Evolutionary conservation across 2,888 invertebrate genomes (phyloP).

Genomic region (Drosophila parthenogenetica): DNA sequence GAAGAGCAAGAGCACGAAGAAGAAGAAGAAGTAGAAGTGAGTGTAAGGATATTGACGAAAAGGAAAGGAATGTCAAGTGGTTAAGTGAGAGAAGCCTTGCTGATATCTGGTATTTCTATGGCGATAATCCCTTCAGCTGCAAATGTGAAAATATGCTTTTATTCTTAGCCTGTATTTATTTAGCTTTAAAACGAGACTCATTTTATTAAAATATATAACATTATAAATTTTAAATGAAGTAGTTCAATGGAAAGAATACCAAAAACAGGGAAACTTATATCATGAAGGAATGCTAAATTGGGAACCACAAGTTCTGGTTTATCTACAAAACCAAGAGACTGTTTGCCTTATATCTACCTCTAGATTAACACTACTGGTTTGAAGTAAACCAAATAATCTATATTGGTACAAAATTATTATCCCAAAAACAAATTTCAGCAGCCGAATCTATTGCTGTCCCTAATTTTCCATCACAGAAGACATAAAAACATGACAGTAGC

Average conservation of each 20-base stretch:
- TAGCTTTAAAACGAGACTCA: not conserved
- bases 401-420: no score
- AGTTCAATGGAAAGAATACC: no score
- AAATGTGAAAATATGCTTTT: slow-evolving; percentile 18
- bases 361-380: no score
- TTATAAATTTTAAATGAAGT: no score
- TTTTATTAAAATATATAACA: not conserved
- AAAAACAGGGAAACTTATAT: no score
- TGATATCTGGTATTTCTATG: slow-evolving; percentile 35
- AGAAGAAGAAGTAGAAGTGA: not conserved
- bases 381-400: no score
- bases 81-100: slow-evolving; percentile 29
- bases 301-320: no score
- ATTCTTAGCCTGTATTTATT: slow-evolving; percentile 6
- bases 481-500: slow-evolving; percentile 51
- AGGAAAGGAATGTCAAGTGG: slow-evolving; percentile 41
- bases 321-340: no score
- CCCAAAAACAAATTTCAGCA: no score
- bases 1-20: not conserved
- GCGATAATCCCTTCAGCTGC: slow-evolving; percentile 36
- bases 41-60: not conserved
- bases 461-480: slow-evolving; percentile 13
- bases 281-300: no score
- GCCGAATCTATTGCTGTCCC: not conserved
- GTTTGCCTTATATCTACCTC: no score